Evolutionary conservation across 2,113 vertebrate species (phyloP).

Genomic region (Chaenocephalus aceratus): DNA sequence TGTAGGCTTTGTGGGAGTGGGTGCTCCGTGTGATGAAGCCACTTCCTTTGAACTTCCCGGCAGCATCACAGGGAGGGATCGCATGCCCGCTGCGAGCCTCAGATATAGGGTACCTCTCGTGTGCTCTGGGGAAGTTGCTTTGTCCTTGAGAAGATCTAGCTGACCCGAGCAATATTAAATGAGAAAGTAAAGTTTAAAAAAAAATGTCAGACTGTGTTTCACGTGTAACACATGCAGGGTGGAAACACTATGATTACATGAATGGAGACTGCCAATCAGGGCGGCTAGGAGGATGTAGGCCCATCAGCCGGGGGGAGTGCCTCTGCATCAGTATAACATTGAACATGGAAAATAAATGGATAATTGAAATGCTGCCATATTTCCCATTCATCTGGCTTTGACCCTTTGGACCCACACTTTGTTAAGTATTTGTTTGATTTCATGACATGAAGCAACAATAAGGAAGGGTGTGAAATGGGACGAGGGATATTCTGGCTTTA

Average conservation of each 20-base stretch:
- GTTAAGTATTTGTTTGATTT: slow-evolving; percentile 18
- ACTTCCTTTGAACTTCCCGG: slow-evolving; percentile 47
- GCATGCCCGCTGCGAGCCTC: slow-evolving; percentile 49
- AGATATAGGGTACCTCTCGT: slow-evolving; percentile 66
- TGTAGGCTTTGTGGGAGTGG: slow-evolving; percentile 43
- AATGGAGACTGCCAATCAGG: slow-evolving; percentile 14
- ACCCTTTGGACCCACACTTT: slow-evolving; percentile 6
- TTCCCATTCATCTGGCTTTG: slow-evolving; percentile 16
- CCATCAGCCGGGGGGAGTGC: slow-evolving; percentile 3
- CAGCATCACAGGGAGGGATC: slow-evolving; percentile 53
- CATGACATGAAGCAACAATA: not conserved
- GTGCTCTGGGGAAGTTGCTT: slow-evolving; percentile 30
- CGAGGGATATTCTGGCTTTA: not conserved
- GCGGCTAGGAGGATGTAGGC: slow-evolving; percentile 14
- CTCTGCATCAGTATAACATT: slow-evolving; percentile 17
- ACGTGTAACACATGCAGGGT: not conserved
- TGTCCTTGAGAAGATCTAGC: slow-evolving; percentile 52
- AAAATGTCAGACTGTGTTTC: not conserved
- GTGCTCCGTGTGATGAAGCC: slow-evolving; percentile 70
- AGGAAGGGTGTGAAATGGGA: not conserved
- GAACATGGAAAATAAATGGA: slow-evolving; percentile 19
- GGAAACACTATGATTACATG: not conserved
- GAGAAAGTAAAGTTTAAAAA: slow-evolving; percentile 9
- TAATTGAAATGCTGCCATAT: not conserved
- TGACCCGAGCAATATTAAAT: slow-evolving; percentile 46